Evolutionary conservation across 1,140 invertebrate genomes (phyloP).

Genomic region (Thaumatotibia leucotreta): DNA sequence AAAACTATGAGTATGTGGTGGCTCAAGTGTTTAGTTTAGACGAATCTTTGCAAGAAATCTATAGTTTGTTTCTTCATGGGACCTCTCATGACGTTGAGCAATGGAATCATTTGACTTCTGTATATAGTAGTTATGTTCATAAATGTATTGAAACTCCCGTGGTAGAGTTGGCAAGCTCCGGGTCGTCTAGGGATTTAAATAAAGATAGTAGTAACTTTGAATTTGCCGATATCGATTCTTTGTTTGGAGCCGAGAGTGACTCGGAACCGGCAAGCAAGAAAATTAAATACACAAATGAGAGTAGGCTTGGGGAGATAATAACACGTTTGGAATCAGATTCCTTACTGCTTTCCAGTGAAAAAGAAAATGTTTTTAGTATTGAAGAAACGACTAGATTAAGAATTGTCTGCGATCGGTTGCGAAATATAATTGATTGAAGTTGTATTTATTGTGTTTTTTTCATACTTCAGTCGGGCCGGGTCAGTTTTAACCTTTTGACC

Average conservation of each 20-base stretch:
- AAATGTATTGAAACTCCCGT: conserved; percentile 33
- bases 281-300: conserved; percentile 35
- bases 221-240: conserved; percentile 40
- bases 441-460: conserved; percentile 18
- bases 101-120: background rate
- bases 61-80: background rate
- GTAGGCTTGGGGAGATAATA: conserved; percentile 31
- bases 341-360: conserved; percentile 28
- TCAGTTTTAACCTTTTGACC: too few species aligned
- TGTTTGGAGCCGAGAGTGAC: conserved; percentile 41
- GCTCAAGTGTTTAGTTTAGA: conserved; percentile 22
- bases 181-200: conserved; percentile 14
- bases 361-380: conserved; percentile 34
- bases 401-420: conserved; percentile 39
- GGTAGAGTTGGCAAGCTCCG: background rate
- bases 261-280: conserved; percentile 46
- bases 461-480: too few species aligned
- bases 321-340: conserved; percentile 37
- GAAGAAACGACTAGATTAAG: conserved; percentile 38
- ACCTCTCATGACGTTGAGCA: background rate
- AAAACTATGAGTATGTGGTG: conserved; percentile 27
- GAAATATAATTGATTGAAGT: conserved; percentile 41
- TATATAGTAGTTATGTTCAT: conserved; percentile 25
- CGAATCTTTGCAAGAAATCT: conserved; percentile 13
- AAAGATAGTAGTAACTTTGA: conserved; percentile 42